Evolutionary conservation across 2,888 invertebrate species (phyloP).

Genomic region (Desoria tigrina): DNA sequence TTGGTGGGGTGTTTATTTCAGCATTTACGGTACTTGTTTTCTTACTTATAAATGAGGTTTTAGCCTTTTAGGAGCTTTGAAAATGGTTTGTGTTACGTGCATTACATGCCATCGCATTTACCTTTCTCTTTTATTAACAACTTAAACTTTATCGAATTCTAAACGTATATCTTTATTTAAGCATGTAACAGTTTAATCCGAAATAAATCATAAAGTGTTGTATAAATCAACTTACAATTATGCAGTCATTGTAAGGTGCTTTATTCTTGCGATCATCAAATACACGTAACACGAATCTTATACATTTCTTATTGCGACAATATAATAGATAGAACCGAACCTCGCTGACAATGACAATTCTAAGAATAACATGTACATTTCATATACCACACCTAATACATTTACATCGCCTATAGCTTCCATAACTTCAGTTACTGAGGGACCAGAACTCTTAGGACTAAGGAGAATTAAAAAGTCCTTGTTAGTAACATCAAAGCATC

Average conservation of each 20-base stretch:
- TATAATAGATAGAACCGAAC: background rate
- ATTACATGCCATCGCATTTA: background rate
- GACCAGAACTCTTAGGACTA: background rate
- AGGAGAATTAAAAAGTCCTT: background rate
- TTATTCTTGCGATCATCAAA: background rate
- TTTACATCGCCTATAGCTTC: background rate
- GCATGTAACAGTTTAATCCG: background rate
- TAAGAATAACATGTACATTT: background rate
- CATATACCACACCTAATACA: background rate
- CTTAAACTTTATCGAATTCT: no score
- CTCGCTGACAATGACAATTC: background rate
- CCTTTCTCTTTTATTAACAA: background rate
- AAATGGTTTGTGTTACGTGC: constrained; percentile 10
- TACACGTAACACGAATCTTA: constrained; percentile 4
- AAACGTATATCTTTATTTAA: background rate
- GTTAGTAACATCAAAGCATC: no score
- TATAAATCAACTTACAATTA: background rate
- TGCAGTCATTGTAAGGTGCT: constrained; percentile 1
- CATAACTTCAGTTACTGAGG: background rate
- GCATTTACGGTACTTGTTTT: no score
- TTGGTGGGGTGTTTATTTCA: no score
- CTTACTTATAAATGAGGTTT: no score
- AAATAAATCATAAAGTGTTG: background rate
- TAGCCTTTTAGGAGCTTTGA: no score
- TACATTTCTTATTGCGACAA: background rate